These are phyloP conservation scores for Larimichthys crocea DNA, from an alignment of 2,113 vertebrate genomes.

Conservation along the genomic window DNA sequence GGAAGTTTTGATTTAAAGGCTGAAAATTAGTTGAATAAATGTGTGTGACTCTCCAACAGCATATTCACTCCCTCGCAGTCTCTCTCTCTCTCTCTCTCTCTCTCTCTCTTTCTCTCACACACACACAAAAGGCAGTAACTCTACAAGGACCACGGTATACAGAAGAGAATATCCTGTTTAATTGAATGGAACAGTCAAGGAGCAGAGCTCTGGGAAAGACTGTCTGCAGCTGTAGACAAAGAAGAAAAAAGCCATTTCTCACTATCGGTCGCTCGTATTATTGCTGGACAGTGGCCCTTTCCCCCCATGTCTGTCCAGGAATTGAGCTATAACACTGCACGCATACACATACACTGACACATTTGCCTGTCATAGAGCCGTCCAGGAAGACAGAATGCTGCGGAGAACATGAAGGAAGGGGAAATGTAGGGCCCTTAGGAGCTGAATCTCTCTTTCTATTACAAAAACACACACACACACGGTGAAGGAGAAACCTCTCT, in stretches of 20 bases:
- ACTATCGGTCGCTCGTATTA: slow-evolving; percentile 38
- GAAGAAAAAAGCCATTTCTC: slow-evolving; percentile 81
- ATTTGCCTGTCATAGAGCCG: not conserved
- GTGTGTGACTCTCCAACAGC: slow-evolving; percentile 33
- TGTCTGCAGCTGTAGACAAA: slow-evolving; percentile 75
- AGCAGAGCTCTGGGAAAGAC: slow-evolving; percentile 81
- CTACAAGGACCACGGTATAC: not conserved
- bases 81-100: not conserved
- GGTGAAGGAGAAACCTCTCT: not conserved
- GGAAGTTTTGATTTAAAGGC: slow-evolving; percentile 78
- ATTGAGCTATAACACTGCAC: slow-evolving; percentile 39
- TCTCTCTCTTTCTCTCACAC: slow-evolving; percentile 10
- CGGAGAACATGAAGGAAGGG: slow-evolving; percentile 19
- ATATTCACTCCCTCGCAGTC: slow-evolving; percentile 14
- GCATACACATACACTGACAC: slow-evolving; percentile 1
- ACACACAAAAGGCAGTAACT: slow-evolving; percentile 13
- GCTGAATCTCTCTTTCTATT: not conserved
- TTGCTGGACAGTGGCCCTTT: slow-evolving; percentile 45
- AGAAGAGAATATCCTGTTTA: slow-evolving; percentile 80
- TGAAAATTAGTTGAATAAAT: slow-evolving; percentile 70
- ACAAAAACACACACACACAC: not conserved
- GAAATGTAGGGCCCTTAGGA: slow-evolving; percentile 8
- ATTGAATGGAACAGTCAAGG: slow-evolving; percentile 74
- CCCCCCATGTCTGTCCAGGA: slow-evolving; percentile 25
- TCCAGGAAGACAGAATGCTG: slow-evolving; percentile 28